These are phyloP conservation scores for Zaprionus kolodkinae DNA, from an alignment of 1,140 invertebrate species.

Conservation along the genomic window DNA sequence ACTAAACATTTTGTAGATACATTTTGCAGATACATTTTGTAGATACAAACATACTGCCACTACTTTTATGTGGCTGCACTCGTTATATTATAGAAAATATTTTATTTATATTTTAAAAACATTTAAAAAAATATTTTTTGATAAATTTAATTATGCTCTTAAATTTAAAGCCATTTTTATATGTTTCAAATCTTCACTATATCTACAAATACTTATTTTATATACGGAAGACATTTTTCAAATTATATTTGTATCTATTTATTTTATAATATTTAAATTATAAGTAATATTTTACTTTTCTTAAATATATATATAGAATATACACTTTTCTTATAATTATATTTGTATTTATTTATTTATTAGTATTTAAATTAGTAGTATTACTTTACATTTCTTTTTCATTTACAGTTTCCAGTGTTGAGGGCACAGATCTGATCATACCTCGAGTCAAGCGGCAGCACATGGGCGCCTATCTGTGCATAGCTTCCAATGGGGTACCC, in stretches of 20 bases:
- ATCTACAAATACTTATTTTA: too few species aligned
- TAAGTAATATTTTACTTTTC: too few species aligned
- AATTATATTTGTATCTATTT: too few species aligned
- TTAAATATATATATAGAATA: too few species aligned
- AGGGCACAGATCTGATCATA: conserved; percentile 91
- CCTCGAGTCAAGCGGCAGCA: conserved; percentile 92
- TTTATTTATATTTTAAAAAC: too few species aligned
- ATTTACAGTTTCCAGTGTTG: conserved; percentile 88
- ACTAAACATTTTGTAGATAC: conserved; percentile 59
- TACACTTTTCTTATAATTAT: too few species aligned
- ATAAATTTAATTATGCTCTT: not conserved
- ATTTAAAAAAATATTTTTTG: too few species aligned
- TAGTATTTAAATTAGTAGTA: not conserved
- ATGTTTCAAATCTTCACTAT: too few species aligned
- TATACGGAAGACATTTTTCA: too few species aligned
- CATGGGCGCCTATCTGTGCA: conserved; percentile 95
- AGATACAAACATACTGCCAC: conserved; percentile 13
- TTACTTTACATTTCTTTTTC: not conserved
- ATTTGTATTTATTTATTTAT: too few species aligned
- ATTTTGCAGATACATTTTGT: conserved; percentile 18
- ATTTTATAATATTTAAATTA: not conserved
- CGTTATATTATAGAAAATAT: not conserved
- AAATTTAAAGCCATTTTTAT: too few species aligned
- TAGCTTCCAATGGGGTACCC: conserved; percentile 94
- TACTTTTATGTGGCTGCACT: conserved; percentile 19